These are phyloP conservation scores for Aldrovandia affinis DNA, from an alignment of 2,797 vertebrate species.

Conservation along the genomic window DNA sequence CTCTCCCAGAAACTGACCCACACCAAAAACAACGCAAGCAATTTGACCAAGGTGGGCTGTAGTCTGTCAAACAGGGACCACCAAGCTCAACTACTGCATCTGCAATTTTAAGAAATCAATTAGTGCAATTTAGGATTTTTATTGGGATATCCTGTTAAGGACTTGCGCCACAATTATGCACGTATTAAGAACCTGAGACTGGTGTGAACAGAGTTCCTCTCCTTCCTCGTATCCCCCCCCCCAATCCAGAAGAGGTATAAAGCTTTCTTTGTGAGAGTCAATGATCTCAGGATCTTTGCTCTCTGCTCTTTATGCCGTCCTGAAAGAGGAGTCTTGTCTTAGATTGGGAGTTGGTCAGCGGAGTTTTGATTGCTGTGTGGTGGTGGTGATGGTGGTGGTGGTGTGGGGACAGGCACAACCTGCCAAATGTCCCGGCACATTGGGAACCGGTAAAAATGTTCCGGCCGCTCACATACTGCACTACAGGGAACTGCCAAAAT, in stretches of 20 bases:
- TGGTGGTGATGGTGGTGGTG: conserved; percentile 29
- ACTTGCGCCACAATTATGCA: conserved; percentile 14
- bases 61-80: conserved; percentile 22
- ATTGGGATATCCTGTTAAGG: background rate
- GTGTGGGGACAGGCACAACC: conserved; percentile 26
- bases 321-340: conserved; percentile 60
- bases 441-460: conserved; percentile 44
- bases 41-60: background rate
- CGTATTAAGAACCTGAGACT: conserved; percentile 28
- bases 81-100: background rate
- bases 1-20: background rate
- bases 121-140: conserved; percentile 7
- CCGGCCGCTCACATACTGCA: too few relatives aligned
- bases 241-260: conserved; percentile 55
- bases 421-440: conserved; percentile 41
- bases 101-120: background rate
- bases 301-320: conserved; percentile 52
- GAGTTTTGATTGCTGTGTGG: conserved; percentile 45
- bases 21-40: background rate
- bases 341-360: conserved; percentile 53
- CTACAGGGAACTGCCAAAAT: too few relatives aligned
- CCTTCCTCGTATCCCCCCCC: conserved; percentile 32
- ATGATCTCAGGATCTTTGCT: conserved; percentile 54
- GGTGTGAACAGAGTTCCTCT: conserved; percentile 40
- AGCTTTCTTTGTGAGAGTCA: conserved; percentile 62